Evolutionary conservation across 2,113 vertebrate genomes (phyloP), one percentile per base, ranked within the genome.

Genomic region (Ceyx cyanopectus): DNA sequence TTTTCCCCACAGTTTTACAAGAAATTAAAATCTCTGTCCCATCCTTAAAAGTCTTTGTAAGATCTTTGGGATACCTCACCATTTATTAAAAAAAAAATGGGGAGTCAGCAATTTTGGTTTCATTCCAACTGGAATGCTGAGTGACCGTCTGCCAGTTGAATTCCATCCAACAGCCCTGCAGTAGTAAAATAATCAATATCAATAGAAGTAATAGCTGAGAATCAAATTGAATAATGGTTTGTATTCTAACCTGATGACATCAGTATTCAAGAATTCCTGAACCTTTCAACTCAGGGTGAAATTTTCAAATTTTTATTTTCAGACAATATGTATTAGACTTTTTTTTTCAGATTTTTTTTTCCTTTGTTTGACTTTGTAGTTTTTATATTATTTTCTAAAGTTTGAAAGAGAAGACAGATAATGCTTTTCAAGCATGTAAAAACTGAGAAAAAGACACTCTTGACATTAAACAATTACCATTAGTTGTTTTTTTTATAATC

Each of bases 181-280:
- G 83, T 53, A 90, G 86, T 83, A 88, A 94, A 94, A 94, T 68
- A 89, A 95, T 96, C 90, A 93, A 95, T 93, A 94, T 69, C 66
- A 95, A 86, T 81, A 94, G 77, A 86, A 87, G 70, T 94, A 96
- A 93, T 81, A 96, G 74, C 85, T 79, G 56, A 90, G 66, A 62
- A 96, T 93, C 77, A 94, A 92, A 90, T 72, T 94, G 89, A 94
- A 90, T 94, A 72, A 96, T 72, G 70, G 45, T 73, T 92, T 79
- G 53, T 86, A 90, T 90, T 84, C 85, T 95, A 96, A 93, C 77
- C 81, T 88, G 90, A 68, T 96, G 88, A 94, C 92, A 95, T 90
- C 58, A 90, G 77, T 88, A 84, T 90, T 90, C 90, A 88, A 85
- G 86, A 90, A 86, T 79, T 89, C 69, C 41, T 79, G 58, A 92